Conservation (phyloP, 2,888 invertebrate genomes). For the Steromphala cineraria region DNA sequence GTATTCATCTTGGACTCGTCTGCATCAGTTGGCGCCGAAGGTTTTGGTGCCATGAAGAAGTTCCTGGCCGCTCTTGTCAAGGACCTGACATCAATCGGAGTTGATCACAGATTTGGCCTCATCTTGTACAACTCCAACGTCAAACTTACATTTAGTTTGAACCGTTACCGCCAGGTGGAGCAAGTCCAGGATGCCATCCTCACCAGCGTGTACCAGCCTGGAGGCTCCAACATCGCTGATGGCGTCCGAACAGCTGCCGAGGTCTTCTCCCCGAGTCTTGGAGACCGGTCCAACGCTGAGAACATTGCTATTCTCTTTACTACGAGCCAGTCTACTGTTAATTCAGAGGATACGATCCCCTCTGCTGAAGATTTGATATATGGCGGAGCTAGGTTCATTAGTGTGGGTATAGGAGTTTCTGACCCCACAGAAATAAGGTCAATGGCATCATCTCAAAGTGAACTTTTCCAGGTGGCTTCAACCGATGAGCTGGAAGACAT, state of each 20-base stretch:
- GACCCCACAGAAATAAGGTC: conserved; percentile 49
- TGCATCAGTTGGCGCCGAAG: conserved; percentile 55
- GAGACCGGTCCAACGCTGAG: conserved; percentile 53
- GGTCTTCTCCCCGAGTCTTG: conserved; percentile 44
- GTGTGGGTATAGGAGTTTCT: conserved; percentile 56
- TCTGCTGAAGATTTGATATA: conserved; percentile 58
- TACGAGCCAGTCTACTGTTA: conserved; percentile 67
- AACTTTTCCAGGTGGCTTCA: conserved; percentile 58
- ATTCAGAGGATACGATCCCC: conserved; percentile 58
- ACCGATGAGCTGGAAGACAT: conserved; percentile 53
- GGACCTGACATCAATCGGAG: conserved; percentile 45
- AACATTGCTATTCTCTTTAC: conserved; percentile 62
- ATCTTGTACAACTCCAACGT: conserved; percentile 60
- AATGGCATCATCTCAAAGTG: conserved; percentile 51
- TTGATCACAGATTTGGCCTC: conserved; percentile 58
- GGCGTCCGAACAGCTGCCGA: conserved; percentile 54
- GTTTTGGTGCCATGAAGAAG: conserved; percentile 53
- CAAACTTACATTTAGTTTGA: conserved; percentile 60
- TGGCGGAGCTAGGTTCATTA: conserved; percentile 55
- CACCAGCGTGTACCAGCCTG: conserved; percentile 57
- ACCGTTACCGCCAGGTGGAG: conserved; percentile 45
- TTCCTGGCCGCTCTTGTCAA: conserved; percentile 51
- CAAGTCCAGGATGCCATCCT: conserved; percentile 47
- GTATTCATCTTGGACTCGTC: conserved; percentile 66
- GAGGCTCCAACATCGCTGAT: conserved; percentile 66